Conservation (phyloP, 2,797 vertebrate genomes). For the Hafferia zeledoni region DNA sequence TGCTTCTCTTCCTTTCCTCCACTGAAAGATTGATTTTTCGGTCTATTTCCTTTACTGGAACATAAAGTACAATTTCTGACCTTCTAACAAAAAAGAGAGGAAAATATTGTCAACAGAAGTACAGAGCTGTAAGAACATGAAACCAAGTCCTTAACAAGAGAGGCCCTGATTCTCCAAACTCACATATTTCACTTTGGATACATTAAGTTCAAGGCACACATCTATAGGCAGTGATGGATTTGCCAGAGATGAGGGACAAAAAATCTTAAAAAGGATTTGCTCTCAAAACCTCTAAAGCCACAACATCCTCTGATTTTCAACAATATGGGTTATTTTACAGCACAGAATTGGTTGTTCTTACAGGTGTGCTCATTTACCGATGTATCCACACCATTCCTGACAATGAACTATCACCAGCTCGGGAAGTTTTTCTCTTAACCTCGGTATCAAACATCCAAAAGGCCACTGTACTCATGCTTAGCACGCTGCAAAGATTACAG, state of each 20-base stretch:
- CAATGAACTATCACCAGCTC: background rate
- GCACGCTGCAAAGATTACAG: background rate
- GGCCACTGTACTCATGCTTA: background rate
- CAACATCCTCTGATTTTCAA: background rate
- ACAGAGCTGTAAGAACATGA: background rate
- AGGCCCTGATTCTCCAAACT: background rate
- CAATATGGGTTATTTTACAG: background rate
- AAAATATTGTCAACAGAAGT: background rate
- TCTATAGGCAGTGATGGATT: background rate
- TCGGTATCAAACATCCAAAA: background rate
- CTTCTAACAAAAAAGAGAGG: background rate
- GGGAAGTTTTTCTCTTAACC: background rate
- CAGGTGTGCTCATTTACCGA: background rate
- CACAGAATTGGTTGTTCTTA: background rate
- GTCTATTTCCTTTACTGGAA: background rate
- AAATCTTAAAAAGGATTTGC: background rate
- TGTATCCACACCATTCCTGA: background rate
- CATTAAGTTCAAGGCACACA: background rate
- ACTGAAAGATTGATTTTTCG: background rate
- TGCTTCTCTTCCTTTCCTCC: background rate
- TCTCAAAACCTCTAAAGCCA: background rate
- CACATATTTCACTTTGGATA: background rate
- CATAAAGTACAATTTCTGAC: conserved; percentile 2
- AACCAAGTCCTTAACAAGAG: background rate
- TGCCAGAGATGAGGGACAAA: background rate